Base-by-base conservation (phyloP, 2,888 invertebrate genomes). In the Tetragnatha montana region DNA sequence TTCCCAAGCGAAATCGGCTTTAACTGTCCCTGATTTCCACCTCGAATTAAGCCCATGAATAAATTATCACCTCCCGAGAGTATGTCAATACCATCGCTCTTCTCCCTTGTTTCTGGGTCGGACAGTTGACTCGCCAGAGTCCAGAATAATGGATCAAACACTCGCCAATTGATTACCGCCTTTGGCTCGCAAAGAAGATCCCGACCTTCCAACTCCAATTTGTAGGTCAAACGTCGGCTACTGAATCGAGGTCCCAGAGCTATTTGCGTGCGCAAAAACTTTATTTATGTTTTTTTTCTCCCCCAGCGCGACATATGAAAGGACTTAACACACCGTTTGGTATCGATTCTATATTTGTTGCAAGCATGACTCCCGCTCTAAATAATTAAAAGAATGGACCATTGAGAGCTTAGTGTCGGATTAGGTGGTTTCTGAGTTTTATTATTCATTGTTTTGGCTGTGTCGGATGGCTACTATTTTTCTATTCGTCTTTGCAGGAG, bases 361-460 rank as follows among this genome's bases (percentile, higher is more conserved):
- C 17, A 22, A 12, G 49, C 51, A 49, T 84, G 17, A 79, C 78
- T 79, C 78, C 71, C 73, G 86, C 86, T 86, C 80, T 71, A 86
- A 86, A 86, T 86, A 86, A 79, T 80, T 80, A 79, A 79, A 85
- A 74, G 86, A 86, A 86, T 86, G 60, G 74, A 7, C 73, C 74
- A 60, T 86, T 81, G 73, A 86, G 60, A 71, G 71, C 68, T 86
- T 74, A 86, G 71, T 17, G 4, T 12, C 69, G 60, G 73, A 79
- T 86, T 86, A 86, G 80, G 75, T 22, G 12, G 47, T 47, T 35
- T 35, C 35, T 35, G 47, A 70, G 69, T 78, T 78, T 79, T 50
- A 71, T 85, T 78, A 76, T 85, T 70, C 85, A 85, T 85, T 85
- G 85, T 85, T 83, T 51, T 12, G 6, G n/a, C 4, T 1, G 22